These are phyloP conservation scores for Pantherophis guttatus DNA, from an alignment of 2,113 vertebrate species.

Conservation along the genomic window DNA sequence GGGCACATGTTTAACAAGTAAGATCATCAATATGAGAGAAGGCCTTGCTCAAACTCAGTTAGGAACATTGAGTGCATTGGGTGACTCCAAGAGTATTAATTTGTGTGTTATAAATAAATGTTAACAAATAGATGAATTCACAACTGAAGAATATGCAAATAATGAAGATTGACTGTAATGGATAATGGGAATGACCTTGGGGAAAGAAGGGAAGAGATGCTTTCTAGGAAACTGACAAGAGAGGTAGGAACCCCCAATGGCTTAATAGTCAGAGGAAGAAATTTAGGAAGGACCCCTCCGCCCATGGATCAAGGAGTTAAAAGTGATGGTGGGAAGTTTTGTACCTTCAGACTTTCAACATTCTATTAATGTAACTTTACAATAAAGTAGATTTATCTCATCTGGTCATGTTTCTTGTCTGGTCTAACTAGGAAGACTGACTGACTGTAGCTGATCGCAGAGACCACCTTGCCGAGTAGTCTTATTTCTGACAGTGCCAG, in stretches of 20 bases:
- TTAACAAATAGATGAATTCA: neutral
- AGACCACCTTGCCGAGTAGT: neutral
- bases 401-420: neutral
- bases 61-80: neutral
- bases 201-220: neutral
- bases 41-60: neutral
- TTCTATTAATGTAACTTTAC: neutral
- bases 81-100: neutral
- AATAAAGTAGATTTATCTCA: neutral
- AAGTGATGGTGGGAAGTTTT: neutral
- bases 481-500: neutral
- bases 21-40: neutral
- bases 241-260: neutral
- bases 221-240: neutral
- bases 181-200: neutral
- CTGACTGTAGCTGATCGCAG: neutral
- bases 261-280: neutral
- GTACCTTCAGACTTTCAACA: neutral
- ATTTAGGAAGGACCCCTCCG: neutral
- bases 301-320: neutral
- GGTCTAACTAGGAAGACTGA: neutral
- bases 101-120: neutral
- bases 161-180: neutral
- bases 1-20: neutral
- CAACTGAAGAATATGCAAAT: neutral